Base-by-base conservation (phyloP, 2,797 vertebrate species). In the Esox masquinongy region DNA sequence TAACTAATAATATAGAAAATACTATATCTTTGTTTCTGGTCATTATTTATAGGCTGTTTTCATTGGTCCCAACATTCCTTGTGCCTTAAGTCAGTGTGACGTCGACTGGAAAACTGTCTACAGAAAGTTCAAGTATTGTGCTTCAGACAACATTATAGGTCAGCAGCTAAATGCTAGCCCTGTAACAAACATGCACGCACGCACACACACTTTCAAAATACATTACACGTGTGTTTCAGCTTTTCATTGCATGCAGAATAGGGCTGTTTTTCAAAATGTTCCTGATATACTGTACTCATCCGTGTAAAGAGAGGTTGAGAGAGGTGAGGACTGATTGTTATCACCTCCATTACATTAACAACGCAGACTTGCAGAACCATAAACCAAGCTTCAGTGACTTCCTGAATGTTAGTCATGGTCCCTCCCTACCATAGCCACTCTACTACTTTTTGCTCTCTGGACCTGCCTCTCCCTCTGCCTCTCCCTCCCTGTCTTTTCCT, bases 51-150 rank as follows among this genome's bases (percentile, higher is more conserved):
- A 43, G 39, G 39, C 5, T 43, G 39, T 6, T 43, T 43, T 1
- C 39, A 43, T 43, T 43, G 5, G 9, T 43, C 39, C 5, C 9
- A 6, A 43, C 39, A 43, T 43, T 43, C 5, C 39, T 43, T 6
- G 39, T 43, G 39, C 39, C 39, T 43, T 6, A 43, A 43, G 39
- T 43, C 39, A 43, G 39, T 43, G 39, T 43, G 39, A 43, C 39
- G 39, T 43, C 39, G 9, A 43, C 39, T 43, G 39, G 39, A 43
- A 43, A 43, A 43, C 5, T 6, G 39, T 6, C 39, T 43, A 51
- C 59, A 76, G 85, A 87, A 87, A 91, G 89, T 85, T 6, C 9
- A 9, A 82, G 74, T 86, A 90, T 87, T 87, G 82, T 82, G 19
- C 53, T 56, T 56, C n/a, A 56, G 7, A 56, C 53, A 56, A n/a